Base-by-base conservation (phyloP, 2,888 invertebrate genomes). In the Drosophila lacicola region DNA sequence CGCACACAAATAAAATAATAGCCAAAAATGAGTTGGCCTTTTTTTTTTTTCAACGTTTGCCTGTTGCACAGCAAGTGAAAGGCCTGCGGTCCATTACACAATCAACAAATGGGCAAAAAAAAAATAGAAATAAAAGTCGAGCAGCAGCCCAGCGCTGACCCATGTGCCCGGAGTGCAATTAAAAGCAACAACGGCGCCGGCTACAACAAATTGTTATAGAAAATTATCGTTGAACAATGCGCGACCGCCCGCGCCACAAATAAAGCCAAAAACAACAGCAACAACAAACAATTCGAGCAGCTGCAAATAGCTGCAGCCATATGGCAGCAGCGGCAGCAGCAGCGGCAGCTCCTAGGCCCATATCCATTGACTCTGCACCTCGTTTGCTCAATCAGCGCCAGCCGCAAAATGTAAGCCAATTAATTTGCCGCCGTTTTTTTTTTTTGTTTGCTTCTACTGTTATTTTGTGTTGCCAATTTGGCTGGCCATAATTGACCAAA, bases 171-270 rank as follows among this genome's bases (percentile, higher is more conserved):
- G 34, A 74, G 70, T 79, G 80, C 81, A 81, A 82, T 80, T 74
- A 82, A 82, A 82, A 80, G 64, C 67, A 68, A 74, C 69, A 53
- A 66, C 64, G 71, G 72, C 88, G 80, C 73, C 71, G 70, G 70
- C 71, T 75, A 68, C 75, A 78, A 89, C 85, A 86, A 89, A 86
- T 86, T 89, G 75, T 80, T 82, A 79, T 82, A 74, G 78, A 86
- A 86, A 83, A 69, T 74, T 62, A 71, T 81, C 61, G 69, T 71
- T 60, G 69, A 75, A 79, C 82, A 79, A 78, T 70, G 65, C 61
- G 49, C 61, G 74, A 71, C 76, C 85, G 88, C 85, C 88, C 79
- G 88, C 85, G 65, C 76, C 70, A 78, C 61, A 63, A 54, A 29
- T 29, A 41, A 33, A 56, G 8, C 36, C 55, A 57, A 21, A 55